Evolutionary conservation across 2,888 invertebrate genomes (phyloP).

Genomic region (Piscicola geometra): DNA sequence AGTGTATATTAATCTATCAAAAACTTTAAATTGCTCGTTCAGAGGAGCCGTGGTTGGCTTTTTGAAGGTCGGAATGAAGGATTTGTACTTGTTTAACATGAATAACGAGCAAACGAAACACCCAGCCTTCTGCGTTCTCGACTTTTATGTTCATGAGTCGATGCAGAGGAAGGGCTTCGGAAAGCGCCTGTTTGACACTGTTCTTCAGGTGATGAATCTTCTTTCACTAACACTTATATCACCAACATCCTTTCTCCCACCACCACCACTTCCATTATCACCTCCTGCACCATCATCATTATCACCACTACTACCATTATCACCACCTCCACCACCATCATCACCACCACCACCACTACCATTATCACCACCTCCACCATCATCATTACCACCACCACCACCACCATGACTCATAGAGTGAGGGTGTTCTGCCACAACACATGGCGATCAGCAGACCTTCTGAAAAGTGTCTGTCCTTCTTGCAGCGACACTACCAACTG

Average conservation of each 20-base stretch:
- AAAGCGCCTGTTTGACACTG: conserved; percentile 75
- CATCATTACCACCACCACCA: no score
- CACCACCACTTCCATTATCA: no score
- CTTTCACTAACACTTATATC: not conserved
- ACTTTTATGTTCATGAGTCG: conserved; percentile 82
- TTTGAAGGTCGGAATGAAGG: conserved; percentile 83
- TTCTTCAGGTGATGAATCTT: conserved; percentile 67
- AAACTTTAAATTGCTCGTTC: no score
- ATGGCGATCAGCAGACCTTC: conserved; percentile 91
- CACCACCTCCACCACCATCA: not conserved
- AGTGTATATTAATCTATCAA: no score
- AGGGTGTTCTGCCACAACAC: conserved; percentile 66
- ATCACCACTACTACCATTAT: not conserved
- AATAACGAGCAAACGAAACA: conserved; percentile 66
- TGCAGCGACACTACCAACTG: conserved; percentile 74
- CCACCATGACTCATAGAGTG: conserved; percentile 60
- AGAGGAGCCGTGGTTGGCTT: conserved; percentile 63
- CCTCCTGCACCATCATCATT: no score
- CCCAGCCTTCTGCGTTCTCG: conserved; percentile 79
- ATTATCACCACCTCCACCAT: no score
- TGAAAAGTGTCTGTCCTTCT: conserved; percentile 76
- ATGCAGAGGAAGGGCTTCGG: conserved; percentile 82
- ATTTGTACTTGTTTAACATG: conserved; percentile 68
- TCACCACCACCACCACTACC: no score
- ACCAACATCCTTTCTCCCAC: not conserved